Conservation (phyloP, 2,888 invertebrate genomes). For the Euproctis similis region DNA sequence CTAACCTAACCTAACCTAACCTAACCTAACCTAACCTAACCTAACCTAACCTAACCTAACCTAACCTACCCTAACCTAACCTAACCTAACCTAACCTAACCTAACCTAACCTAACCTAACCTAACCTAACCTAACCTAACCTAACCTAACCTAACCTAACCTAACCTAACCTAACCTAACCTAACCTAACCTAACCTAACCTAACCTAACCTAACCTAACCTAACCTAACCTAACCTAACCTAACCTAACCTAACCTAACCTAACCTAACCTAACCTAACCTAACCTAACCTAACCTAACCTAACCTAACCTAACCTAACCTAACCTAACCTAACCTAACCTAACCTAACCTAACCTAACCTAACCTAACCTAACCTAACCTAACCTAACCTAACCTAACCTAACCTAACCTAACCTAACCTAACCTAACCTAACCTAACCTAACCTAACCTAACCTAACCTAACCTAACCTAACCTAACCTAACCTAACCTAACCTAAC, state of each 20-base stretch:
- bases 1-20: conserved; percentile 11
- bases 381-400: too few relatives aligned
- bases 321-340: conserved; percentile 21
- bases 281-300: conserved; percentile 19
- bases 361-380: conserved; percentile 21
- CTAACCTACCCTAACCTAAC: too few relatives aligned
- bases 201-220: too few relatives aligned
- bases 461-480: conserved; percentile 18
- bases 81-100: too few relatives aligned
- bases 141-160: conserved; percentile 10
- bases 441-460: conserved; percentile 17
- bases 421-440: conserved; percentile 14
- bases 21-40: conserved; percentile 14
- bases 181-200: too few relatives aligned
- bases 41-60: too few relatives aligned
- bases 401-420: too few relatives aligned
- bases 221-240: too few relatives aligned
- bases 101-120: conserved; percentile 9
- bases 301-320: conserved; percentile 20
- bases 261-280: conserved; percentile 16
- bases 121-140: conserved; percentile 11
- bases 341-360: conserved; percentile 13
- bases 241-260: conserved; percentile 21
- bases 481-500: conserved; percentile 17
- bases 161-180: conserved; percentile 9